phyloP scores from a whole-genome alignment of 2,113 vertebrate genomes.

The Gasterosteus aculeatus region DNA sequence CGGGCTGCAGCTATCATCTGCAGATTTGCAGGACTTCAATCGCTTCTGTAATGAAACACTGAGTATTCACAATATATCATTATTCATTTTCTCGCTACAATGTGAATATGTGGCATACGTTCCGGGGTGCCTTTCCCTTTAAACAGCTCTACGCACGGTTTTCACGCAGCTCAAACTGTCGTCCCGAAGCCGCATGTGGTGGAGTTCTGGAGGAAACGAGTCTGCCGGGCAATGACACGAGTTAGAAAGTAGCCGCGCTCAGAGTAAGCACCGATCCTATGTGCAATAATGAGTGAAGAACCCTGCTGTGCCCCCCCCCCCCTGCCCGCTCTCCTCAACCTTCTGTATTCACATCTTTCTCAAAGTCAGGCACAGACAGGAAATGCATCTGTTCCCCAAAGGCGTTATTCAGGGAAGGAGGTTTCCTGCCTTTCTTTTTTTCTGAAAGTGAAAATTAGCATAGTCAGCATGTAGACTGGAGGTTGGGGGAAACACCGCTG shows the following conservation, averaged over 20 bases:
- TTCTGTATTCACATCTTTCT: conserved; percentile 30
- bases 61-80: conserved; percentile 33
- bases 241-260: conserved; percentile 38
- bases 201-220: conserved; percentile 47
- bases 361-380: conserved; percentile 8
- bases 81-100: conserved; percentile 41
- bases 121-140: conserved; percentile 10
- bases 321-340: not conserved
- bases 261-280: conserved; percentile 49
- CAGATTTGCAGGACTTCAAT: conserved; percentile 32
- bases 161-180: conserved; percentile 21
- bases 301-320: conserved; percentile 60
- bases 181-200: conserved; percentile 44
- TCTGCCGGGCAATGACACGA: conserved; percentile 54
- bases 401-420: not conserved
- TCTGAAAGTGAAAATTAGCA: not conserved
- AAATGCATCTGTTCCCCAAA: not conserved
- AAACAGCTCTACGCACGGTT: conserved; percentile 20
- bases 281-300: conserved; percentile 54
- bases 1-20: conserved; percentile 41
- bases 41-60: conserved; percentile 41
- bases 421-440: not conserved
- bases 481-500: not conserved
- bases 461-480: not conserved
- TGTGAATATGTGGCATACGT: not conserved